These are phyloP conservation scores for Exocentrus adspersus DNA, from an alignment of 2,888 invertebrate genomes.

Conservation along the genomic window DNA sequence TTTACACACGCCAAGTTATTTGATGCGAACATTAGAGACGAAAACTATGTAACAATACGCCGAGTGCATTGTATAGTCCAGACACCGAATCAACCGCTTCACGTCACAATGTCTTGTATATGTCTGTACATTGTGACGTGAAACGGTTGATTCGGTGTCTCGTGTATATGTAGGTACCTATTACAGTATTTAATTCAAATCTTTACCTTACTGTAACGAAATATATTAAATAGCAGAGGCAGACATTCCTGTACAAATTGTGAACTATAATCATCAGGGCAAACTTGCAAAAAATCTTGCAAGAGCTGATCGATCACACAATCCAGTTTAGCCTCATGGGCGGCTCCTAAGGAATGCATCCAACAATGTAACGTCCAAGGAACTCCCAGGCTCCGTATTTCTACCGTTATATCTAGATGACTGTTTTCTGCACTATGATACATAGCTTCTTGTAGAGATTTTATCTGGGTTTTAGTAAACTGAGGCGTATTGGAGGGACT, in stretches of 20 bases:
- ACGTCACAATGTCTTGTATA: no score
- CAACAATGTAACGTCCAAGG: conserved; percentile 94
- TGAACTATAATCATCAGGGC: conserved; percentile 88
- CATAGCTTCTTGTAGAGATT: conserved; percentile 91
- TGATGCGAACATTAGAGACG: no score
- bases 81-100: no score
- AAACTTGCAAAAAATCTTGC: conserved; percentile 90
- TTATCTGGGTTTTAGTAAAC: conserved; percentile 83
- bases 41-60: no score
- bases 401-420: conserved; percentile 89
- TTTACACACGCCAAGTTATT: no score
- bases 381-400: conserved; percentile 85
- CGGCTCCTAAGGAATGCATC: conserved; percentile 89
- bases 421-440: conserved; percentile 94
- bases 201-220: conserved; percentile 86
- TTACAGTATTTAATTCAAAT: not conserved
- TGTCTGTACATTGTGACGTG: no score
- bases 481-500: conserved; percentile 60
- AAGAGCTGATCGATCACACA: conserved; percentile 88
- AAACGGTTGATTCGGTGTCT: no score
- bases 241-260: conserved; percentile 92
- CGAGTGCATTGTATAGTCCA: no score
- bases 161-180: not conserved
- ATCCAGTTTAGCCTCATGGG: conserved; percentile 84
- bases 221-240: conserved; percentile 88